These are phyloP conservation scores for Coracopsis vasa DNA, from an alignment of 2,113 vertebrate genomes.

Conservation along the genomic window DNA sequence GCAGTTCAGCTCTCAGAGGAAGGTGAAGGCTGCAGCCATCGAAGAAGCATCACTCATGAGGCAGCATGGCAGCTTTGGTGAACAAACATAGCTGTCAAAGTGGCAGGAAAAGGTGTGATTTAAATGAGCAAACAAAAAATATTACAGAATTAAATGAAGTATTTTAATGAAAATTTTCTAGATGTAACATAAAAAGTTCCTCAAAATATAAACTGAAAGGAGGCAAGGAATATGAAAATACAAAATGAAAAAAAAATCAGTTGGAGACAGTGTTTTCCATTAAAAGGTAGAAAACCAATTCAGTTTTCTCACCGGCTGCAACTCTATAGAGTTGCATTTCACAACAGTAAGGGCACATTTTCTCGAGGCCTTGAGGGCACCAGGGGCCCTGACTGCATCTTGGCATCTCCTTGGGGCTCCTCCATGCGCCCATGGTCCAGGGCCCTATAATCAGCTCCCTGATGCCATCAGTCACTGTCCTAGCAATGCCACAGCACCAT, in stretches of 20 bases:
- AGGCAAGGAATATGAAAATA: neutral
- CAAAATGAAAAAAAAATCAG: neutral
- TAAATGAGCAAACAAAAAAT: neutral
- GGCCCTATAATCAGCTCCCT: neutral
- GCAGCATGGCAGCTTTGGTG: neutral
- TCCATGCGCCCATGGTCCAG: accelerated
- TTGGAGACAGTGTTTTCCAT: neutral
- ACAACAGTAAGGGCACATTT: neutral
- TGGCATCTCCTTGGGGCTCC: neutral
- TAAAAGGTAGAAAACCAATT: neutral
- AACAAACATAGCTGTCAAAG: neutral
- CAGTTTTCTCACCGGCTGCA: neutral
- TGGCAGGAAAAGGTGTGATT: neutral
- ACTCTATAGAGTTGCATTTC: neutral
- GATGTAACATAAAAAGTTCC: neutral
- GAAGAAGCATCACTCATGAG: neutral
- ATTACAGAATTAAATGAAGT: neutral
- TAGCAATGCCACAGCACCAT: accelerated
- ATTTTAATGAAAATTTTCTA: neutral
- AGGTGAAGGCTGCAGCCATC: neutral
- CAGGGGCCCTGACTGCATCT: neutral
- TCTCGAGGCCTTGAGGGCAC: neutral
- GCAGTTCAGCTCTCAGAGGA: neutral
- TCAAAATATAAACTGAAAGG: neutral
- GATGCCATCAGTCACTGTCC: neutral